Evolutionary conservation across 2,888 invertebrate species (phyloP).

Genomic region (Alcis repandata): DNA sequence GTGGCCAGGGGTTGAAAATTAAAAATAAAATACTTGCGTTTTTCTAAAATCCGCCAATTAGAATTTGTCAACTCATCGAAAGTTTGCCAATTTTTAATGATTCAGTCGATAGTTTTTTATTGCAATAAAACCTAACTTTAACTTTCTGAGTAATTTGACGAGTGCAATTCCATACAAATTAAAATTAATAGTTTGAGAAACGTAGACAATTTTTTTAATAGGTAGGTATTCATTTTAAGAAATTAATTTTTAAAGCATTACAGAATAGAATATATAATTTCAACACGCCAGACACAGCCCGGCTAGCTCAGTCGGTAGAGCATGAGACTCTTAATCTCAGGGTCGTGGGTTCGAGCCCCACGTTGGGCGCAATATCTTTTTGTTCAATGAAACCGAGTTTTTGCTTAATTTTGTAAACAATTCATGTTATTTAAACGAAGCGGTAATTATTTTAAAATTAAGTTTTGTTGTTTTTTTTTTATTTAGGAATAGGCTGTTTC

Average conservation of each 20-base stretch:
- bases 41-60: constrained; percentile 51
- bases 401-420: too few relatives aligned
- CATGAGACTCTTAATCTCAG: constrained; percentile 89
- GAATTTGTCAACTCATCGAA: constrained; percentile 28
- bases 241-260: too few relatives aligned
- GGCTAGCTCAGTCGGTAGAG: constrained; percentile 87
- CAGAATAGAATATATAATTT: constrained; percentile 37
- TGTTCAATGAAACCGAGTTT: too few relatives aligned
- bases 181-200: not conserved
- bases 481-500: too few relatives aligned
- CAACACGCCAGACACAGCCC: constrained; percentile 50
- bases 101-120: not conserved
- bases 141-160: not conserved
- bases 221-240: not conserved
- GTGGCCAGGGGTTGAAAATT: constrained; percentile 23
- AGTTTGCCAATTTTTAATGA: constrained; percentile 20
- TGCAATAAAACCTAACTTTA: not conserved
- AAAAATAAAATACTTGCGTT: constrained; percentile 26
- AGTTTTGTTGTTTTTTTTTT: too few relatives aligned
- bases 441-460: too few relatives aligned
- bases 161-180: not conserved
- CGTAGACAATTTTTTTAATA: not conserved
- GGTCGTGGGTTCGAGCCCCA: constrained; percentile 89
- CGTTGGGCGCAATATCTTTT: constrained; percentile 79
- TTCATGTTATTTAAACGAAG: too few relatives aligned